These are phyloP conservation scores for Circaetus gallicus DNA, from an alignment of 2,113 vertebrate species.

Conservation along the genomic window DNA sequence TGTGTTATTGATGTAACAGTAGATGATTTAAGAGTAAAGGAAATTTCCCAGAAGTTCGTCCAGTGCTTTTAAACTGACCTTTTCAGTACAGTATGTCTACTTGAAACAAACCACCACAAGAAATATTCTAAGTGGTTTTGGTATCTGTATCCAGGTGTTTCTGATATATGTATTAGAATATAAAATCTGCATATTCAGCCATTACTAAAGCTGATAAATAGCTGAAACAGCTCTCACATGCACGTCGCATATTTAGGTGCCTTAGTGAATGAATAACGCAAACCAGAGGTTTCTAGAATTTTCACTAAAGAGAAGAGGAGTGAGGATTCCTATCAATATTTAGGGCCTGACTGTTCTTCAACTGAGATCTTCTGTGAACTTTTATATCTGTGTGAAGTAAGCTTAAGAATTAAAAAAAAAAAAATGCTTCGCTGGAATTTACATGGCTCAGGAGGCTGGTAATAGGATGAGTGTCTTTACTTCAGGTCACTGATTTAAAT, in stretches of 20 bases:
- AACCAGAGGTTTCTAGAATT: neutral
- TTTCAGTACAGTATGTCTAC: neutral
- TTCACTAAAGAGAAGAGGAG: neutral
- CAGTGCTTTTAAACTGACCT: neutral
- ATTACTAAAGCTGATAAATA: neutral
- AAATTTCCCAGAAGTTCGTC: neutral
- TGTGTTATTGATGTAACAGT: neutral
- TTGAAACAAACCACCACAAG: neutral
- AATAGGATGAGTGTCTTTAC: conserved; percentile 49
- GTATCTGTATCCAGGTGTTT: neutral
- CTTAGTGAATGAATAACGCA: neutral
- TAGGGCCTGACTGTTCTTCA: neutral
- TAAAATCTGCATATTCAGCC: neutral
- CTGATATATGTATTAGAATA: neutral
- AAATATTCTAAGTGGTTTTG: neutral
- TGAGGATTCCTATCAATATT: neutral
- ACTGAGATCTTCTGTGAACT: neutral
- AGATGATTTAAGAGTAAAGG: neutral
- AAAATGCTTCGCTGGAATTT: neutral
- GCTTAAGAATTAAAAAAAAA: conserved; percentile 29
- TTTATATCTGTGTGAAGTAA: neutral
- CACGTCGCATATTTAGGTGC: fast-evolving
- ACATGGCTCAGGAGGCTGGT: neutral
- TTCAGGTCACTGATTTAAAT: conserved; percentile 56
- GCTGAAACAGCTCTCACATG: neutral